Evolutionary conservation across 2,113 vertebrate species (phyloP).

Genomic region (Bubo bubo): DNA sequence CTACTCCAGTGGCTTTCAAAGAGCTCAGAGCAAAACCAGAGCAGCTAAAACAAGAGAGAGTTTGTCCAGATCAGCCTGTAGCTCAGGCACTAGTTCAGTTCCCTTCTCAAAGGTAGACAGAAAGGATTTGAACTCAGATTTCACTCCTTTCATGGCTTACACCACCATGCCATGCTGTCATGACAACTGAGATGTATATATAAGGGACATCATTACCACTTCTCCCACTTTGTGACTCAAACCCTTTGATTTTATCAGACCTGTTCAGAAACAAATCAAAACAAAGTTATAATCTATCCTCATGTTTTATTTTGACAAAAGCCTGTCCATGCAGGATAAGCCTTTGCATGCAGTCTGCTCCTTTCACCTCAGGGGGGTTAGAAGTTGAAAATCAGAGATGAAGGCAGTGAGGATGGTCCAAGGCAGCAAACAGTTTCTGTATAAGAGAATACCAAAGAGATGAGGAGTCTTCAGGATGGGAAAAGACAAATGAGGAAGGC

Average conservation of each 20-base stretch:
- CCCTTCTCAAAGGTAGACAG: background rate
- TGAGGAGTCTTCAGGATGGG: background rate
- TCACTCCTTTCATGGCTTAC: background rate
- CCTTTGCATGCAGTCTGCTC: background rate
- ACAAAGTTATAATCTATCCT: background rate
- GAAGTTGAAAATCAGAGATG: background rate
- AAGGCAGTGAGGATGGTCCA: background rate
- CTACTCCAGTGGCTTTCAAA: background rate
- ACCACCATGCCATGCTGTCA: background rate
- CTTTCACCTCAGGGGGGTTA: background rate
- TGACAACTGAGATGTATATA: background rate
- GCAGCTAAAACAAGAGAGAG: background rate
- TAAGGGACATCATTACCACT: background rate
- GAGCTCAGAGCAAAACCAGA: background rate
- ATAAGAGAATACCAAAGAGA: background rate
- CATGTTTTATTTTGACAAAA: background rate
- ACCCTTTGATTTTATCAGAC: background rate
- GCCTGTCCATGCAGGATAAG: background rate
- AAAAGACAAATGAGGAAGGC: slow-evolving; percentile 4
- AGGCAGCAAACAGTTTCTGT: background rate
- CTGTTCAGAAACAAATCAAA: slow-evolving; percentile 5
- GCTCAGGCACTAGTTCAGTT: background rate
- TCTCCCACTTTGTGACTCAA: background rate
- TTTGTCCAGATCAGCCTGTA: background rate
- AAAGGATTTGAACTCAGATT: background rate